phyloP scores from a whole-genome alignment of 2,888 invertebrate species.

The Cantharis rustica region DNA sequence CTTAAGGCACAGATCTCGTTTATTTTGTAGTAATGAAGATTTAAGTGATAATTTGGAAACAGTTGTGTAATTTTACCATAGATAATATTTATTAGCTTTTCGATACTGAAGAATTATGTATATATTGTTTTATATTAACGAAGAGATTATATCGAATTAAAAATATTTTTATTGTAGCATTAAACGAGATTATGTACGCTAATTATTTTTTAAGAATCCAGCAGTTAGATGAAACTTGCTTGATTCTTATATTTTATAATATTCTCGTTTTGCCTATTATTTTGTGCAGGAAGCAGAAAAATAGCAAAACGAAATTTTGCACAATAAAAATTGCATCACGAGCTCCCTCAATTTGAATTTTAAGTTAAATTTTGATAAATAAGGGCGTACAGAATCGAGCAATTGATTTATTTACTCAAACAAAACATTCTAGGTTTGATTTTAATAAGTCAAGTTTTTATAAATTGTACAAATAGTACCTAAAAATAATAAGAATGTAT shows the following conservation, averaged over 20 bases:
- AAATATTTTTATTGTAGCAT: not conserved
- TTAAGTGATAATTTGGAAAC: slow-evolving; percentile 46
- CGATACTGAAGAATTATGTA: slow-evolving; percentile 13
- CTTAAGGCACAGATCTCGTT: slow-evolving; percentile 32
- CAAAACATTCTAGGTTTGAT: not conserved
- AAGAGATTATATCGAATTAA: slow-evolving; percentile 1
- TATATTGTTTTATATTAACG: slow-evolving; percentile 15
- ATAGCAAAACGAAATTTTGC: not conserved
- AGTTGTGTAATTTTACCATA: slow-evolving; percentile 34
- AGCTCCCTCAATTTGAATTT: not conserved
- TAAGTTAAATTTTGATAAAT: not conserved
- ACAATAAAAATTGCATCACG: not conserved
- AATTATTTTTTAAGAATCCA: not conserved
- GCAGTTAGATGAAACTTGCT: not conserved
- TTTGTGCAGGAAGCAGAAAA: not conserved
- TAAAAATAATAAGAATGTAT: not conserved
- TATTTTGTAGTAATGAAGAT: slow-evolving; percentile 37
- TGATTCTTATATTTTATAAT: not conserved
- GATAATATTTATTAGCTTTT: slow-evolving; percentile 20
- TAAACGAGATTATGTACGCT: not conserved
- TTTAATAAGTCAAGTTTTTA: not conserved
- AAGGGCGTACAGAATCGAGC: not conserved
- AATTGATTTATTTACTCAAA: not conserved
- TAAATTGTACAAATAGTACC: not conserved
- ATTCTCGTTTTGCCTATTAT: not conserved